Evolutionary conservation across 2,113 vertebrate species (phyloP).

Genomic region (Cinclus mexicanus): DNA sequence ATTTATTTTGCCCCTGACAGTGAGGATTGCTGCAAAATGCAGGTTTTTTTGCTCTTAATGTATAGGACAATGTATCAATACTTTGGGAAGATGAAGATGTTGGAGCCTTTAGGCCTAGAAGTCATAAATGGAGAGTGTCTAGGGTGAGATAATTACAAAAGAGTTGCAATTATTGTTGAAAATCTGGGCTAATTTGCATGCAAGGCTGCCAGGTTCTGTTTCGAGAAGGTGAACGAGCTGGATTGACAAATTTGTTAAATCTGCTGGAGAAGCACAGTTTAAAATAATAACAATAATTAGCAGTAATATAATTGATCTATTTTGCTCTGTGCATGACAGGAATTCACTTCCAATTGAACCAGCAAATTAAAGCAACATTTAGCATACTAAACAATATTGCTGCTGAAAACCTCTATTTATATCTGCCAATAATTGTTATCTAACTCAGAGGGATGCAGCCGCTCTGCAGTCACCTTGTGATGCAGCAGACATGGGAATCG

Average conservation of each 20-base stretch:
- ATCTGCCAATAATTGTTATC: slow-evolving; percentile 62
- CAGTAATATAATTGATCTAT: slow-evolving; percentile 62
- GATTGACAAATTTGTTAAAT: slow-evolving; percentile 63
- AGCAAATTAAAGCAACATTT: slow-evolving; percentile 57
- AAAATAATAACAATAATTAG: slow-evolving; percentile 72
- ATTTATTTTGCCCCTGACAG: neutral
- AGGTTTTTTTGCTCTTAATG: neutral
- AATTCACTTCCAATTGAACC: slow-evolving; percentile 54
- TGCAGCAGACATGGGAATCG: neutral
- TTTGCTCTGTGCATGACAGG: slow-evolving; percentile 58
- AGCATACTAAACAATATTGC: slow-evolving; percentile 54
- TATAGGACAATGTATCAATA: neutral
- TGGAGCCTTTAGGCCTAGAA: slow-evolving; percentile 8
- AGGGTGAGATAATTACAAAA: slow-evolving; percentile 28
- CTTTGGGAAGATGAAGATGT: neutral
- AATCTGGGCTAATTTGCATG: slow-evolving; percentile 20
- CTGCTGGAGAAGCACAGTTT: slow-evolving; percentile 58
- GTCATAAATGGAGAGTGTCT: slow-evolving; percentile 12
- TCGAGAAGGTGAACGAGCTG: slow-evolving; percentile 50
- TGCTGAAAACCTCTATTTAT: slow-evolving; percentile 60
- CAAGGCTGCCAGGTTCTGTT: neutral
- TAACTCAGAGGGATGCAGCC: neutral
- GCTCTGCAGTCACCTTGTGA: neutral
- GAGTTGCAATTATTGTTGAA: slow-evolving; percentile 28
- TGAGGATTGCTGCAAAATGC: neutral